These are phyloP conservation scores for Thermophis baileyi DNA, from an alignment of 2,113 vertebrate genomes.

Conservation along the genomic window DNA sequence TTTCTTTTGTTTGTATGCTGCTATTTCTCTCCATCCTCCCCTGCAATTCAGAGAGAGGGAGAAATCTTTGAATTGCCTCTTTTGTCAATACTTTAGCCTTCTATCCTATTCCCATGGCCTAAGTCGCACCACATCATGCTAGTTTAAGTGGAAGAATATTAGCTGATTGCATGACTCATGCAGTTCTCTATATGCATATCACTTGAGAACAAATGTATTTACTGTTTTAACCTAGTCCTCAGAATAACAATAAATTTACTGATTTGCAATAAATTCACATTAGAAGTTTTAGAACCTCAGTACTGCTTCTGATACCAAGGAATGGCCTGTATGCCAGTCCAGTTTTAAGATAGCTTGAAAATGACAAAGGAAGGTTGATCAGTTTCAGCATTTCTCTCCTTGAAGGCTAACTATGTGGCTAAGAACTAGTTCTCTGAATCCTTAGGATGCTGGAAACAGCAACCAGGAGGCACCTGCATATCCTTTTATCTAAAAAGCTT, in stretches of 20 bases:
- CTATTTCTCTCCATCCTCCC: slow-evolving; percentile 41
- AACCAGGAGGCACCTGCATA: neutral
- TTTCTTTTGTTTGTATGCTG: slow-evolving; percentile 59
- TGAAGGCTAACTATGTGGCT: neutral
- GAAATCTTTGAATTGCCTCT: slow-evolving; percentile 17
- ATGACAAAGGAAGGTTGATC: neutral
- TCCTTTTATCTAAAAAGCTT: neutral
- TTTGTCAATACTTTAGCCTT: slow-evolving; percentile 29
- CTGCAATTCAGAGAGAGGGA: slow-evolving; percentile 20
- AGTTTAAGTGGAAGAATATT: neutral
- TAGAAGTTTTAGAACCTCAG: neutral
- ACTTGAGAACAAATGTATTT: fast-evolving
- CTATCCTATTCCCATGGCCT: slow-evolving; percentile 25
- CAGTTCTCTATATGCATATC: slow-evolving; percentile 29
- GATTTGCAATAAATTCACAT: neutral
- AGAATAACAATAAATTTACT: fast-evolving
- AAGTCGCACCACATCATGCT: slow-evolving; percentile 34
- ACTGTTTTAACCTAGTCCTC: neutral
- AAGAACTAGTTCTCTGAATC: neutral
- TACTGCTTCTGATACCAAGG: neutral
- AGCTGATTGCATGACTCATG: neutral
- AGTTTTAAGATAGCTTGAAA: neutral
- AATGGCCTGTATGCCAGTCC: neutral
- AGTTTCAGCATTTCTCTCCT: neutral
- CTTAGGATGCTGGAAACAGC: neutral